Conservation (phyloP, 2,888 invertebrate genomes). For the Flabesymbios commensalis region DNA sequence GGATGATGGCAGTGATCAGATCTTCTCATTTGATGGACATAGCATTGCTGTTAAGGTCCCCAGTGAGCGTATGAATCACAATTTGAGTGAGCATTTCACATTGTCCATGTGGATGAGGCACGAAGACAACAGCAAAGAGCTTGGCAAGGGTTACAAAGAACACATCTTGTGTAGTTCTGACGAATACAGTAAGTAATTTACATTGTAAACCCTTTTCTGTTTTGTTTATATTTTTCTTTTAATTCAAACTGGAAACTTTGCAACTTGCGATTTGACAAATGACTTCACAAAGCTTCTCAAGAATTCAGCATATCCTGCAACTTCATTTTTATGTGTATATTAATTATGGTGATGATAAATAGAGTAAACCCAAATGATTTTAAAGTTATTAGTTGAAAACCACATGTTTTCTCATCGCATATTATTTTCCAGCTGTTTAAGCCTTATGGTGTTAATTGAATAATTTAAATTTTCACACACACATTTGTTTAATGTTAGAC, state of each 20-base stretch:
- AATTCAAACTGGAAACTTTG: background rate
- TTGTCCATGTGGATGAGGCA: constrained; percentile 95
- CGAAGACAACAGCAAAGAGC: constrained; percentile 41
- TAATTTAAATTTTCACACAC: too few relatives aligned
- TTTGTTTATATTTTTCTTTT: background rate
- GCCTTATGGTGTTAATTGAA: too few relatives aligned
- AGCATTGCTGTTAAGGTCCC: constrained; percentile 75
- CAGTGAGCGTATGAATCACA: constrained; percentile 27
- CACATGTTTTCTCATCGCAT: too few relatives aligned
- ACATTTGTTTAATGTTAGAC: too few relatives aligned
- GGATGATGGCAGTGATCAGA: constrained; percentile 86
- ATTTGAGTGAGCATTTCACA: constrained; percentile 80
- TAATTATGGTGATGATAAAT: too few relatives aligned
- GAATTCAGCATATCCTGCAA: too few relatives aligned
- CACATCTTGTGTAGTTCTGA: constrained; percentile 96
- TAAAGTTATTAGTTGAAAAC: too few relatives aligned
- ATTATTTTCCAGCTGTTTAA: too few relatives aligned
- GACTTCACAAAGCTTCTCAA: too few relatives aligned
- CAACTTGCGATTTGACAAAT: too few relatives aligned
- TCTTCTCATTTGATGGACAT: constrained; percentile 93
- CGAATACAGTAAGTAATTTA: constrained; percentile 83
- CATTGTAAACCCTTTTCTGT: background rate
- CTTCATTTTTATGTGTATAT: too few relatives aligned
- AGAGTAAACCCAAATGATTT: too few relatives aligned
- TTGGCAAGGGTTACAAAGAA: constrained; percentile 74